Percentiles rank a stretch among this genome's conserved stretches.
Conservation (phyloP, 2,113 vertebrate genomes). For the Hystrix brachyura region DNA sequence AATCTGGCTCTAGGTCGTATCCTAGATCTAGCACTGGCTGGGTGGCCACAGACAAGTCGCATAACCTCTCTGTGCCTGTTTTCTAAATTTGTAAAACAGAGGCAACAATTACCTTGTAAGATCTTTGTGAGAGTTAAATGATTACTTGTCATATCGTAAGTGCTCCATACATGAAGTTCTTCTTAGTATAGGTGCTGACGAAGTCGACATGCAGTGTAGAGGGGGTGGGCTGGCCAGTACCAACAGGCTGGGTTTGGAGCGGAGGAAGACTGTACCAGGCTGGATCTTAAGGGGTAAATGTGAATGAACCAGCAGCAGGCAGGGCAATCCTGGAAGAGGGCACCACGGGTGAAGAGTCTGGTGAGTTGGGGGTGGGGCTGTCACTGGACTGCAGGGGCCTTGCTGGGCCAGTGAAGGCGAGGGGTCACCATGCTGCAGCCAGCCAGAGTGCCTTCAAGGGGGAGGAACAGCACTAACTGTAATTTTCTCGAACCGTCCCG, state of each 20-base stretch:
- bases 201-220: no score
- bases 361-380: background rate
- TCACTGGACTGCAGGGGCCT: background rate
- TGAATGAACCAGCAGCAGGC: background rate
- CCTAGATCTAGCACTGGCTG: background rate
- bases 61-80: constrained; percentile 5
- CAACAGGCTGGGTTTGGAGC: background rate
- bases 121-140: background rate
- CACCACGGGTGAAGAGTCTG: fast-evolving
- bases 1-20: background rate
- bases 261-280: background rate
- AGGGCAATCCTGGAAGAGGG: background rate
- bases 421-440: background rate
- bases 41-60: background rate
- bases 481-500: background rate
- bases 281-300: background rate
- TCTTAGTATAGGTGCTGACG: background rate
- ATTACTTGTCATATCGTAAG: background rate
- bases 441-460: background rate
- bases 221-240: no score
- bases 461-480: background rate
- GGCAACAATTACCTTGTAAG: background rate
- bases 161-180: background rate
- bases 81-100: background rate
- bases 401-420: fast-evolving